Evolutionary conservation across 92 coral and sea anemone species (phyloP).

Genomic region (Zoanthus solanderi): DNA sequence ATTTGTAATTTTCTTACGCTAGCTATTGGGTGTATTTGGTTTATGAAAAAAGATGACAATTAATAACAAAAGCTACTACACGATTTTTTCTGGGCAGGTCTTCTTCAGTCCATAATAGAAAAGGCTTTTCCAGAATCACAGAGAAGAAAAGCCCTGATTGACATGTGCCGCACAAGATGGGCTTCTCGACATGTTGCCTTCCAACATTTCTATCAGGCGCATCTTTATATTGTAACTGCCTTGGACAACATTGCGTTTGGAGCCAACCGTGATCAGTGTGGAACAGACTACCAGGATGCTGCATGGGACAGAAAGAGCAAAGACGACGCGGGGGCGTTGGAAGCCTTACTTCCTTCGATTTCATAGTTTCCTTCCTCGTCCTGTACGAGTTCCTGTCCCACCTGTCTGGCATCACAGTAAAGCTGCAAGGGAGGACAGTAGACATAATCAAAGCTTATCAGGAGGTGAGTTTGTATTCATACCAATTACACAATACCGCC

Average conservation of each 20-base stretch:
- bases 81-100: slow-evolving; percentile 17
- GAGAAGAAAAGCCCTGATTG: slow-evolving; percentile 24
- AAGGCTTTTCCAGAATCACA: slow-evolving; percentile 6
- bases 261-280: slow-evolving; percentile 49
- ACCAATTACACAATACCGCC: not conserved
- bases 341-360: slow-evolving; percentile 47
- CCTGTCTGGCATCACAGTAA: slow-evolving; percentile 54
- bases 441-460: slow-evolving; percentile 23
- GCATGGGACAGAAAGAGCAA: slow-evolving; percentile 55
- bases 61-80: slow-evolving; percentile 10
- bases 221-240: slow-evolving; percentile 9
- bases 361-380: slow-evolving; percentile 58
- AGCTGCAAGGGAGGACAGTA: slow-evolving; percentile 45
- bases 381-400: slow-evolving; percentile 45
- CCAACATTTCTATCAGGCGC: slow-evolving; percentile 8
- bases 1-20: slow-evolving; percentile 8
- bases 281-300: slow-evolving; percentile 54
- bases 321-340: slow-evolving; percentile 60
- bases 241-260: slow-evolving; percentile 44
- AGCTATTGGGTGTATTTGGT: not conserved
- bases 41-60: slow-evolving; percentile 15
- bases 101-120: slow-evolving; percentile 19
- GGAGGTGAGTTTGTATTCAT: slow-evolving; percentile 17
- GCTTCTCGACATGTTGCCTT: slow-evolving; percentile 28
- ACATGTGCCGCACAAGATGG: slow-evolving; percentile 38